These are phyloP conservation scores for Columba janthina DNA, from an alignment of 2,113 vertebrate genomes.

Conservation along the genomic window DNA sequence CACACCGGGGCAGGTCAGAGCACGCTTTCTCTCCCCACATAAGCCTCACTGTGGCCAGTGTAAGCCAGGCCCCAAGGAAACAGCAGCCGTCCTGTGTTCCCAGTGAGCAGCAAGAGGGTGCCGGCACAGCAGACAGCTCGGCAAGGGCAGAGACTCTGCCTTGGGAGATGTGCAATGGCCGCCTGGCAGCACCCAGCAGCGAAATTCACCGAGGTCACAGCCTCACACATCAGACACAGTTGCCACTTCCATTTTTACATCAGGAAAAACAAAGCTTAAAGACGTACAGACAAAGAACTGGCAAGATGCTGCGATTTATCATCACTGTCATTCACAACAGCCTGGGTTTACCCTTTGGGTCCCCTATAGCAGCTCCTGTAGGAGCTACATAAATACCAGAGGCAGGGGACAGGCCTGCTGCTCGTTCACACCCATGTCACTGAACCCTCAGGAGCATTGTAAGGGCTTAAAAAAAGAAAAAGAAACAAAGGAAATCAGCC, in stretches of 20 bases:
- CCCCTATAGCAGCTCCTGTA: background rate
- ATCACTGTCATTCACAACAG: background rate
- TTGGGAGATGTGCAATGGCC: background rate
- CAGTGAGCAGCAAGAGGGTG: background rate
- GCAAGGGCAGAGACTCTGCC: background rate
- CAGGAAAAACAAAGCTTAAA: background rate
- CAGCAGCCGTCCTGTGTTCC: background rate
- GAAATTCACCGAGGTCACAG: background rate
- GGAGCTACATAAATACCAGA: background rate
- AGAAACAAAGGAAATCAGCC: background rate
- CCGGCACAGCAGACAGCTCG: background rate
- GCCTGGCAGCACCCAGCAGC: background rate
- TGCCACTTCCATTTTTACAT: background rate
- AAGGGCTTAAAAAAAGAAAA: background rate
- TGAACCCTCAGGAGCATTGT: background rate
- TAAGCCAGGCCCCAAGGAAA: background rate
- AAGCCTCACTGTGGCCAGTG: background rate
- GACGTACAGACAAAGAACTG: background rate
- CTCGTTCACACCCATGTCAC: background rate
- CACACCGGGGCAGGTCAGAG: background rate
- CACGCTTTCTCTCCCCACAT: background rate
- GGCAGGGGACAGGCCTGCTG: background rate
- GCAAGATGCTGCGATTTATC: background rate
- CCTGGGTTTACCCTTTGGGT: background rate
- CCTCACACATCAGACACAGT: background rate